Conservation (phyloP, 2,113 vertebrate species). For the Ammospiza caudacuta region DNA sequence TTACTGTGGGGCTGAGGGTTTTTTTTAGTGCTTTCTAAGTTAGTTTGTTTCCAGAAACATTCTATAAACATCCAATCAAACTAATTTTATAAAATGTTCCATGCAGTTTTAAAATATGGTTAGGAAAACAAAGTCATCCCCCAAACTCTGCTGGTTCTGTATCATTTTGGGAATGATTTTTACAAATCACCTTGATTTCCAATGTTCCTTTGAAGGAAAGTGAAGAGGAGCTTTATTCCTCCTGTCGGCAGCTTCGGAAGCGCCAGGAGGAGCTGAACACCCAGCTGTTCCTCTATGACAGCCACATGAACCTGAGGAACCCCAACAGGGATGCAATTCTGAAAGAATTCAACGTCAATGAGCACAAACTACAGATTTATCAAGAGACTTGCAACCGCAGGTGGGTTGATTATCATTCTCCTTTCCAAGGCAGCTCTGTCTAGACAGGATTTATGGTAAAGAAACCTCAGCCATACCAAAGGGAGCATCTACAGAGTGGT, state of each 20-base stretch:
- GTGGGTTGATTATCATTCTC: conserved; percentile 51
- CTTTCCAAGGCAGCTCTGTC: background rate
- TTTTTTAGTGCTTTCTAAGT: background rate
- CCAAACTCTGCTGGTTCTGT: background rate
- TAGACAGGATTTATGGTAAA: background rate
- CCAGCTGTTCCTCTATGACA: conserved; percentile 88
- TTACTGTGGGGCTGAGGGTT: background rate
- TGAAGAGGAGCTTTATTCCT: conserved; percentile 93
- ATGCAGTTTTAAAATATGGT: background rate
- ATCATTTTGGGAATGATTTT: background rate
- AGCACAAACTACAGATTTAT: conserved; percentile 79
- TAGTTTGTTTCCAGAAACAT: background rate
- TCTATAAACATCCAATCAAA: background rate
- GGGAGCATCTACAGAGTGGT: background rate
- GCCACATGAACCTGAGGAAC: conserved; percentile 78
- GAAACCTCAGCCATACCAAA: background rate
- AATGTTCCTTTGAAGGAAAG: conserved; percentile 74
- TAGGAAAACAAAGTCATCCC: background rate
- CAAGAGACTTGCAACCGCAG: conserved; percentile 81
- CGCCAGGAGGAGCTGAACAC: conserved; percentile 82
- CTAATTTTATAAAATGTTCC: background rate
- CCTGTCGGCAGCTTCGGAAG: conserved; percentile 86
- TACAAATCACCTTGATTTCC: background rate
- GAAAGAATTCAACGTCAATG: conserved; percentile 80
- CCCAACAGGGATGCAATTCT: conserved; percentile 77